Percentiles rank a stretch among this genome's conserved stretches.
Evolutionary conservation across 2,113 vertebrate genomes (phyloP).

Genomic region (Alectura lathami): DNA sequence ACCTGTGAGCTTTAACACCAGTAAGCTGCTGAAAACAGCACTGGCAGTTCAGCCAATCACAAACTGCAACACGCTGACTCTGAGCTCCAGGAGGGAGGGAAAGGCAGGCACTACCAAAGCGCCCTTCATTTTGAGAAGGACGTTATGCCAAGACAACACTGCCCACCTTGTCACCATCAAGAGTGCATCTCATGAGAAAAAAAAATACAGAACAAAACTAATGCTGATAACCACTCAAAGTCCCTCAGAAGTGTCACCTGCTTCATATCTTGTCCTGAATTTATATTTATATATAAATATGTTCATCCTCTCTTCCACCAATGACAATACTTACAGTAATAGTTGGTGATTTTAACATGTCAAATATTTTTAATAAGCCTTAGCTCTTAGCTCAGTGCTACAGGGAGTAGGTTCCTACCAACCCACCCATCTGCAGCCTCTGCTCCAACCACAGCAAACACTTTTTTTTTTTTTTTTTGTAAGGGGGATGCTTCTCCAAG

Average conservation of each 20-base stretch:
- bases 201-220: background rate
- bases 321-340: background rate
- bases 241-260: background rate
- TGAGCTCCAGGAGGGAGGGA: background rate
- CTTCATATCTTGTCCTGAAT: background rate
- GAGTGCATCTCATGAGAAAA: background rate
- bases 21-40: background rate
- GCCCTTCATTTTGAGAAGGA: background rate
- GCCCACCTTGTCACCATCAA: background rate
- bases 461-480: no score
- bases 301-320: background rate
- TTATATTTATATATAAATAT: background rate
- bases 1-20: background rate
- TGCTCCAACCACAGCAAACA: background rate
- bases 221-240: background rate
- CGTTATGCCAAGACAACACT: background rate
- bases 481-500: no score
- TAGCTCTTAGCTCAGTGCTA: background rate
- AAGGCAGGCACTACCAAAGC: background rate
- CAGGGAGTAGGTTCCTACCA: background rate
- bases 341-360: background rate
- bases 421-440: background rate
- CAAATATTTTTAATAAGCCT: background rate
- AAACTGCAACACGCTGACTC: background rate
- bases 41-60: background rate